Evolutionary conservation across 2,113 vertebrate species (phyloP).

Genomic region (Gasterosteus nipponicus): DNA sequence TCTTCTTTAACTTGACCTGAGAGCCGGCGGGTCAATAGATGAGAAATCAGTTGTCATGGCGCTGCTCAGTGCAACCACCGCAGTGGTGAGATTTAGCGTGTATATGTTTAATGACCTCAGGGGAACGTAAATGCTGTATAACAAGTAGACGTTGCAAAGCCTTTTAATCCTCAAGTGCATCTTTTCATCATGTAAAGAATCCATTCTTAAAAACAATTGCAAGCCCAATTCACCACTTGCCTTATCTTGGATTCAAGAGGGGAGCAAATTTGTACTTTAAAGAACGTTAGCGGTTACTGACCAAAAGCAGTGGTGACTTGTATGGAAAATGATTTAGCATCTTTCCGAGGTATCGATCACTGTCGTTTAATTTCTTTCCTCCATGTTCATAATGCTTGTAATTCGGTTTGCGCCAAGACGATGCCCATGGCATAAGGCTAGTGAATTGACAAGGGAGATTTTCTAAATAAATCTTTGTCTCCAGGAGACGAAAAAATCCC

Average conservation of each 20-base stretch:
- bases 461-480: not conserved
- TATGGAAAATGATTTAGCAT: not conserved
- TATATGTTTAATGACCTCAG: not conserved
- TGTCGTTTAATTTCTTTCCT: not conserved
- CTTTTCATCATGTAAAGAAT: too few relatives aligned
- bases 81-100: not conserved
- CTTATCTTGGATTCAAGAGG: not conserved
- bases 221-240: not conserved
- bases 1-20: not conserved
- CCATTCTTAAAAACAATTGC: too few relatives aligned
- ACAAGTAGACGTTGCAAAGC: not conserved
- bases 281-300: too few relatives aligned
- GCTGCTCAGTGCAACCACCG: not conserved
- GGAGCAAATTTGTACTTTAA: not conserved
- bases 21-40: conserved; percentile 48
- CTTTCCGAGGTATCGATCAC: not conserved
- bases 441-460: not conserved
- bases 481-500: not conserved
- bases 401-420: not conserved
- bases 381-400: not conserved
- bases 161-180: not conserved
- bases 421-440: not conserved
- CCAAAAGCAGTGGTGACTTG: not conserved
- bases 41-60: conserved; percentile 10
- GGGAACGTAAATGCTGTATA: not conserved